phyloP scores from a whole-genome alignment of 2,113 vertebrate species.

The Archocentrus centrarchus region DNA sequence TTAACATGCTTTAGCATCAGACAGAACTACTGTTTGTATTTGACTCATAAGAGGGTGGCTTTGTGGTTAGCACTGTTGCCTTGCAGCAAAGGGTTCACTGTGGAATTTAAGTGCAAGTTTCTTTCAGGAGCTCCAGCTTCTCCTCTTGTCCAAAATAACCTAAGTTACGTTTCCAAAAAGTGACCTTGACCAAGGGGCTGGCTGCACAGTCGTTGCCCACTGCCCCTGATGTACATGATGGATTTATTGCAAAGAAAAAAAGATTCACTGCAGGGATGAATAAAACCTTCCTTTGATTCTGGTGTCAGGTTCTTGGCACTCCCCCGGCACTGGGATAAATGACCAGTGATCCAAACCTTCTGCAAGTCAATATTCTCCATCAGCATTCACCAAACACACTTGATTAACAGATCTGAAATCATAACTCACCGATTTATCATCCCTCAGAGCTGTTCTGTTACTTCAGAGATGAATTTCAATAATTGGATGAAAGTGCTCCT shows the following conservation, averaged over 20 bases:
- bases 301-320: neutral
- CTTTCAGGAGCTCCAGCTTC: neutral
- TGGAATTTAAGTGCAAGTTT: neutral
- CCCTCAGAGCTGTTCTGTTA: slow-evolving; percentile 11
- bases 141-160: neutral
- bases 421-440: slow-evolving; percentile 28
- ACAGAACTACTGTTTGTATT: neutral
- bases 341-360: neutral
- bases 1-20: neutral
- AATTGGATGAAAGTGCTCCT: slow-evolving; percentile 55
- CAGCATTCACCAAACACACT: slow-evolving; percentile 14
- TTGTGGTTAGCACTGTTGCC: neutral
- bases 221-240: neutral
- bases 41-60: neutral
- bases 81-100: neutral
- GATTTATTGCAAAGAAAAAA: neutral
- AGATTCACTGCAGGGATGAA: neutral
- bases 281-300: neutral
- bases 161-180: neutral
- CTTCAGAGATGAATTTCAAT: slow-evolving; percentile 33
- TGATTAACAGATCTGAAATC: slow-evolving; percentile 23
- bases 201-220: neutral
- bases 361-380: neutral
- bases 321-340: neutral
- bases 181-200: neutral